Evolutionary conservation across 2,797 vertebrate species (phyloP), one percentile per base, ranked within the genome.

Genomic region (Syngnathus acus): DNA sequence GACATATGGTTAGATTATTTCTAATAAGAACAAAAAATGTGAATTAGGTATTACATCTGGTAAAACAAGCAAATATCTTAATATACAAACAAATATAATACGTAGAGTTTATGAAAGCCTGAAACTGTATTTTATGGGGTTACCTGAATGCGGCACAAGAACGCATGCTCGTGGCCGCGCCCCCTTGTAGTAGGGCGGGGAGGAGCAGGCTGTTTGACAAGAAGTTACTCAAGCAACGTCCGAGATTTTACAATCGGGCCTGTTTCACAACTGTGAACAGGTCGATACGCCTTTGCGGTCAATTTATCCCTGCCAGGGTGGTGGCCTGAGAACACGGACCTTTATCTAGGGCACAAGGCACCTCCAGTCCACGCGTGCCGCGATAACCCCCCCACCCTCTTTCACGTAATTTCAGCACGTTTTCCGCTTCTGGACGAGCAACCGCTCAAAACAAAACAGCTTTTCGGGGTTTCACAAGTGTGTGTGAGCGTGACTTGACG

Each of bases 151-250:
- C 11, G 1, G 4, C 84, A 38, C 47, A 58, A 40, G 60, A 32
- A 32, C 32, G 68, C 38, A 50, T 58, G 71, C 78, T 63, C 2
- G 1, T 70, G 73, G 79, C 76, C 80, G 4, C 86, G 74, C 89
- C 82, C 68, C 79, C 61, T 76, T 1, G 7, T 88, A 86, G 87
- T 83, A 82, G 86, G 90, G 89, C 83, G 84, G 89, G 65, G 82
- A 73, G 74, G 74, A 43, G 51, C 19, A 14, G 53, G 13, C 45
- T 72, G 74, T 71, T 72, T 81, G 77, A 80, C 64, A 69, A 77
- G 86, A 90, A 90, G 89, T 92, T 92, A 89, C 87, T 91, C 89
- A 91, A 91, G 86, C 83, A 16, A 23, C n/a, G 2, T 61, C 10
- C 23, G 72, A 53, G 62, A 61, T 84, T 84, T 77, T 80, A 72